Base-by-base conservation (phyloP, 2,797 vertebrate genomes). In the Geotria australis region DNA sequence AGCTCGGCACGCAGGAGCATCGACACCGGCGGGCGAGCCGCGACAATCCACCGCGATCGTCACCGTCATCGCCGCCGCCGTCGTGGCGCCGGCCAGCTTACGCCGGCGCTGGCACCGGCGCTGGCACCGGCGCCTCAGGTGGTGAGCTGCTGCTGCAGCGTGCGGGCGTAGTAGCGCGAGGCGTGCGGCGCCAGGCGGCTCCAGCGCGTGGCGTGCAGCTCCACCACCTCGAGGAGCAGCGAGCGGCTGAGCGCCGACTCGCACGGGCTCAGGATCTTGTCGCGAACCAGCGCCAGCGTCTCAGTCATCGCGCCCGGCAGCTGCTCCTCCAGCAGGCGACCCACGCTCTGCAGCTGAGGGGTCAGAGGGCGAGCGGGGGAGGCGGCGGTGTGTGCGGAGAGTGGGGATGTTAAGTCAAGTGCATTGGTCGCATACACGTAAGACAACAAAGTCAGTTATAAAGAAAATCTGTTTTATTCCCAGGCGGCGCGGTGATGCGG, bases 81-180 rank as follows among this genome's bases (percentile, higher is more conserved):
- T 15, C 15, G 15, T 15, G 15, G 15, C 15, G 15, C n/a, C n/a
- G n/a, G n/a, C n/a, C n/a, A n/a, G n/a, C n/a, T n/a, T n/a, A n/a
- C n/a, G n/a, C n/a, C n/a, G n/a, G n/a, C n/a, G 15, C 15, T 15
- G 15, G 15, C 15, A n/a, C 3, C 15, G 15, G 2, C 15, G 15
- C 15, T 3, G n/a, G n/a, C n/a, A 46, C 47, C 47, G 3, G 45
- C 10, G 5, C 63, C 67, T 79, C 74, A 80, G 65, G 76, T 76
- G 9, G 89, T 95, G 68, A 96, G 81, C 24, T 38, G 51, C 77
- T 86, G 95, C 63, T 85, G 84, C 78, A 98, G 91, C 79, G 88
- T 94, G 66, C 81, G 84, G 78, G 93, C 83, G 80, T 98, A 98
- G 80, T 98, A 98, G 62, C 91, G 85, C 0, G 79, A 84, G 71